Percentiles rank a stretch among this genome's conserved stretches.
These are phyloP conservation scores for Drosophila kurseongensis DNA, from an alignment of 1,140 invertebrate species.

Conservation along the genomic window DNA sequence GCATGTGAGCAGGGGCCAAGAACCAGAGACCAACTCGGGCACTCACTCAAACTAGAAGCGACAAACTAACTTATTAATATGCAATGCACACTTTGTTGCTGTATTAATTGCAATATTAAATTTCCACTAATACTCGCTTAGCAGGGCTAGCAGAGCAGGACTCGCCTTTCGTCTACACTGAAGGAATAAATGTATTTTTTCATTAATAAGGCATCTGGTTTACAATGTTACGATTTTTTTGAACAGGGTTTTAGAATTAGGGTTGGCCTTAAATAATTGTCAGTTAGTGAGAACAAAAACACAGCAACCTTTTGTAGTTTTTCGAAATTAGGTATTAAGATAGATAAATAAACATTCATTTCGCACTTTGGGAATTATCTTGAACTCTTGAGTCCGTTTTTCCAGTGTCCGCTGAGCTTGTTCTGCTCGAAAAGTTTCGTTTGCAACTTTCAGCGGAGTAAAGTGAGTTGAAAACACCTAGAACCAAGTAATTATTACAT, in stretches of 20 bases:
- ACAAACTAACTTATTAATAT: constrained; percentile 81
- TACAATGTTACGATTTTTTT: too few species aligned
- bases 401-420: constrained; percentile 10
- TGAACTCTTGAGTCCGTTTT: background rate
- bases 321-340: too few species aligned
- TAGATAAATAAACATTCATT: background rate
- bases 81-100: constrained; percentile 81
- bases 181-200: background rate
- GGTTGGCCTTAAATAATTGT: too few species aligned
- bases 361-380: too few species aligned
- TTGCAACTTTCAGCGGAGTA: constrained; percentile 45
- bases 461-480: constrained; percentile 56
- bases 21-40: constrained; percentile 19
- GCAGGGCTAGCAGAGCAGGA: constrained; percentile 31
- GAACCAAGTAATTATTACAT: constrained; percentile 67
- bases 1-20: background rate
- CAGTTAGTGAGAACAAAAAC: too few species aligned
- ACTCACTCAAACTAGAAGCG: constrained; percentile 49
- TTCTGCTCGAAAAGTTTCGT: constrained; percentile 45
- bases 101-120: constrained; percentile 83
- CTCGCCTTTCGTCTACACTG: constrained; percentile 19
- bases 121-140: constrained; percentile 82
- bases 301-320: too few species aligned
- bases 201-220: background rate
- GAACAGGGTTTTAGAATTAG: too few species aligned